Conservation (phyloP, 2,113 vertebrate species). For the Cephalopterus ornatus region DNA sequence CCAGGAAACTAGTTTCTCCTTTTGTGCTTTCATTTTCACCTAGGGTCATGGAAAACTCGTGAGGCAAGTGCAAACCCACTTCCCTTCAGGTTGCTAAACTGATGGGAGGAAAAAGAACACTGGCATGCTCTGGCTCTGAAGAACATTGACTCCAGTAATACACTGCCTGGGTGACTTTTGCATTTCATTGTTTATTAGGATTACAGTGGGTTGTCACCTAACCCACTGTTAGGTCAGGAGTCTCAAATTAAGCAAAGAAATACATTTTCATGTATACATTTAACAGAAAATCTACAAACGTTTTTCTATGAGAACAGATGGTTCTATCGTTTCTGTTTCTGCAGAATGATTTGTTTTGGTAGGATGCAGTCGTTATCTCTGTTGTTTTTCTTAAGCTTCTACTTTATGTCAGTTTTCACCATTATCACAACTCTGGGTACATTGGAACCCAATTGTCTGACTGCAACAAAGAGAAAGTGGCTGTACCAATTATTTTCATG, state of each 20-base stretch:
- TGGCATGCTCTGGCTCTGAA: neutral
- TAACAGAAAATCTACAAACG: neutral
- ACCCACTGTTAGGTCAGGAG: neutral
- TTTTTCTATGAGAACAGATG: neutral
- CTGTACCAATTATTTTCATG: neutral
- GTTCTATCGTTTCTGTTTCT: neutral
- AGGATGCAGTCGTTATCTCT: neutral
- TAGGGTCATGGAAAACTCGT: neutral
- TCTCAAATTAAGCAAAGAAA: neutral
- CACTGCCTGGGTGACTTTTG: neutral
- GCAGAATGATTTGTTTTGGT: neutral
- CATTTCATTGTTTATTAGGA: neutral
- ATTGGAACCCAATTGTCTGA: neutral
- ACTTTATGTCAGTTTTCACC: neutral
- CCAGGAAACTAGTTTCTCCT: neutral
- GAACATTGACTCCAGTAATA: neutral
- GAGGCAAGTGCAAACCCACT: neutral
- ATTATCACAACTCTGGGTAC: neutral
- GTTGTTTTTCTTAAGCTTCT: neutral
- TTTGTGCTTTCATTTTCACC: neutral
- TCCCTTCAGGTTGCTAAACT: neutral
- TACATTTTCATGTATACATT: neutral
- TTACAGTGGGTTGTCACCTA: neutral
- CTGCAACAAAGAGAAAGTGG: neutral
- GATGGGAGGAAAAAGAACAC: neutral